These are phyloP conservation scores for Oreohelix idahoensis DNA, from an alignment of 1,140 invertebrate genomes.

Conservation along the genomic window DNA sequence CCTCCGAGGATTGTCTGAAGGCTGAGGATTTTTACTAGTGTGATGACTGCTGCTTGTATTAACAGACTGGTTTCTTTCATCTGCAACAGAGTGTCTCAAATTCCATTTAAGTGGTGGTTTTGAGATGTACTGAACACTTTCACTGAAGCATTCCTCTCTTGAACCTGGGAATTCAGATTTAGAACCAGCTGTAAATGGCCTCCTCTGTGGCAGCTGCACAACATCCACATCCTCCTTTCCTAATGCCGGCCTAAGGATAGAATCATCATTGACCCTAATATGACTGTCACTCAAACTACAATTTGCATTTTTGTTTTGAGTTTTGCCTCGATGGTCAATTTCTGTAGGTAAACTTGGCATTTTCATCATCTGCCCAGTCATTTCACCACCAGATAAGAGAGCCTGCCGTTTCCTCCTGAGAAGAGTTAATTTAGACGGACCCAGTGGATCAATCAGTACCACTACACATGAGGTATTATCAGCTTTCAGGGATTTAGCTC, in stretches of 20 bases:
- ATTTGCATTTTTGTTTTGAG: constrained; percentile 31
- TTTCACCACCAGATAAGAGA: constrained; percentile 28
- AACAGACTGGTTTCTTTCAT: not conserved
- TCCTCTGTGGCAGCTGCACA: not conserved
- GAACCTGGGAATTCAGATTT: no score
- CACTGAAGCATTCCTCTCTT: constrained; percentile 4
- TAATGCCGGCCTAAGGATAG: constrained; percentile 10
- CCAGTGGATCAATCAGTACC: constrained; percentile 91
- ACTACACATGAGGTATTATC: constrained; percentile 97
- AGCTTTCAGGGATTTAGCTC: constrained; percentile 85
- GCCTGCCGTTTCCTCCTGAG: constrained; percentile 63
- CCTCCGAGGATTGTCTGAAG: no score
- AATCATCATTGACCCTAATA: constrained; percentile 32
- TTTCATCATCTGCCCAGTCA: not conserved
- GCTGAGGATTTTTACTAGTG: not conserved
- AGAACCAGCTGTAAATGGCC: not conserved
- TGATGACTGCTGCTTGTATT: not conserved
- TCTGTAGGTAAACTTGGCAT: not conserved
- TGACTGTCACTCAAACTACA: constrained; percentile 41
- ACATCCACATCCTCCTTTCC: not conserved
- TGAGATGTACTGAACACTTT: constrained; percentile 23
- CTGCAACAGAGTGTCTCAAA: not conserved
- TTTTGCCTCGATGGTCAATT: not conserved
- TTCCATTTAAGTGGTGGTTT: constrained; percentile 18
- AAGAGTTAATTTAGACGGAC: constrained; percentile 71